Percentiles rank a stretch among this genome's conserved stretches.
phyloP scores from a whole-genome alignment of 2,797 vertebrate species.

The Pterois miles region DNA sequence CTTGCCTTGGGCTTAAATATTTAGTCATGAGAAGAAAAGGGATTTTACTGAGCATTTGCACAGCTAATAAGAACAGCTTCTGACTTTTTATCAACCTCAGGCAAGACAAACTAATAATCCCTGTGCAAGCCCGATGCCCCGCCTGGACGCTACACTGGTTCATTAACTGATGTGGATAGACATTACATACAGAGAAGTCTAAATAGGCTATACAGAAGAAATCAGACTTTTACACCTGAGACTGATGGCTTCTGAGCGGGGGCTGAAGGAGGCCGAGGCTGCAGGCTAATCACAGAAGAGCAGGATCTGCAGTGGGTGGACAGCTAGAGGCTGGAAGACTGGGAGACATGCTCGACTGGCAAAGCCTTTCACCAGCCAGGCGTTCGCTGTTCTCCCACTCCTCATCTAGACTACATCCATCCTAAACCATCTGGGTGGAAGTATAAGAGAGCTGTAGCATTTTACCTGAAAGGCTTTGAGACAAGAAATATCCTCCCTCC shows the following conservation, averaged over 20 bases:
- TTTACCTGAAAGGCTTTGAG: constrained; percentile 37
- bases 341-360: constrained; percentile 46
- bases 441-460: constrained; percentile 11
- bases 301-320: constrained; percentile 68
- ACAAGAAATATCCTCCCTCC: constrained; percentile 18
- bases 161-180: constrained; percentile 38
- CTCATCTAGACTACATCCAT: constrained; percentile 60
- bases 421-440: constrained; percentile 41
- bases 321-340: constrained; percentile 56
- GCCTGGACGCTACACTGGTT: constrained; percentile 35
- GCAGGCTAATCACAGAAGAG: constrained; percentile 49
- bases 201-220: constrained; percentile 39
- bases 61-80: constrained; percentile 54
- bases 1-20: constrained; percentile 43
- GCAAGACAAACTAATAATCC: constrained; percentile 57
- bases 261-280: constrained; percentile 24
- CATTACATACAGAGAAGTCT: constrained; percentile 11
- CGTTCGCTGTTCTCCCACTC: constrained; percentile 53
- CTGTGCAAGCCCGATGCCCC: constrained; percentile 22
- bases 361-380: constrained; percentile 37
- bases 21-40: constrained; percentile 30
- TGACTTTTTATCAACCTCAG: constrained; percentile 70
- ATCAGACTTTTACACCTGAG: constrained; percentile 49
- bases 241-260: constrained; percentile 28
- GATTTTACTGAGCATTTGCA: constrained; percentile 45